These are phyloP conservation scores for Melospiza melodia DNA, from an alignment of 2,113 vertebrate genomes.

Conservation along the genomic window DNA sequence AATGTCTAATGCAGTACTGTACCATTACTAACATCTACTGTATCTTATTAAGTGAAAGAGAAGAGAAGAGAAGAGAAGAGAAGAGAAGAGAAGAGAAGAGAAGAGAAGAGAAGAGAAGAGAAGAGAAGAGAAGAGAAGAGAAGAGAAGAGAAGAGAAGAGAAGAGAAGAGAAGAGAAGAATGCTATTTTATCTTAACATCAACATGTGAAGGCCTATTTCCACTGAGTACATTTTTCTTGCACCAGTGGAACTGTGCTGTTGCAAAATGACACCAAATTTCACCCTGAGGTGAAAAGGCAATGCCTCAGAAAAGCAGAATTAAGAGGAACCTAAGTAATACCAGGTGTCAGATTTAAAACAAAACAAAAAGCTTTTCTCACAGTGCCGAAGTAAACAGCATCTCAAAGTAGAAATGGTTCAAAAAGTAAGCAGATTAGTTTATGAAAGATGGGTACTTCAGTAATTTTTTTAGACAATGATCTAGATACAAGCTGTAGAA, in stretches of 20 bases:
- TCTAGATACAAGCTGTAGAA: background rate
- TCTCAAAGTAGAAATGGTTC: background rate
- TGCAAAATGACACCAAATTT: background rate
- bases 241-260: background rate
- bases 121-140: background rate
- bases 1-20: background rate
- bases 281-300: background rate
- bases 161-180: background rate
- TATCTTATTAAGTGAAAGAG: background rate
- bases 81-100: background rate
- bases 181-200: background rate
- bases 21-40: background rate
- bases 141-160: background rate
- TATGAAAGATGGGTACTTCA: background rate
- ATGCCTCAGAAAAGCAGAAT: background rate
- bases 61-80: background rate
- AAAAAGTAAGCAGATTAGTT: background rate
- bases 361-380: background rate
- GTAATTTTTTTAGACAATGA: background rate
- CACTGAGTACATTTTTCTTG: background rate
- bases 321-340: background rate
- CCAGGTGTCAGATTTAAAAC: background rate
- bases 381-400: background rate
- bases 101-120: background rate
- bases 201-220: background rate